Evolutionary conservation across 2,888 invertebrate species (phyloP), one percentile per base, ranked within the genome.

Genomic region (Bunonema sp.): DNA sequence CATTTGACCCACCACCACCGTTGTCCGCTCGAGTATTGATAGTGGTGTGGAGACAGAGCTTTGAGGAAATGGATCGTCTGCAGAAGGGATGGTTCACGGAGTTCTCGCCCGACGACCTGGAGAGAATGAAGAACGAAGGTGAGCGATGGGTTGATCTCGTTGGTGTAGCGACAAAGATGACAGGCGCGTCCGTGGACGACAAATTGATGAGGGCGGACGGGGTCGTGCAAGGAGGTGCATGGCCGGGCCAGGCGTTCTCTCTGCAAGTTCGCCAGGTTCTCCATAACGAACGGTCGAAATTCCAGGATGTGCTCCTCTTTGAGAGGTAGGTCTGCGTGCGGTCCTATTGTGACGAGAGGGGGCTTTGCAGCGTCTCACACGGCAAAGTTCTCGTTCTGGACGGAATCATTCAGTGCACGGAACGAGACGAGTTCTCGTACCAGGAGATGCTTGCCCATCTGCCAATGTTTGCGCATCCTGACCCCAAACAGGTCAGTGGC

Each of bases 391-490:
- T 97, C 34, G 80, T 89, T 2, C 73, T 97, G 31, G 93, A 97
- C 72, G 89, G 88, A 20, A 84, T 91, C 21, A 88, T 97, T 55
- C 97, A 97, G 19, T 89, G 88, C 64, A 85, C 91, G 1, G 82
- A 91, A 69, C 78, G 79, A 56, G 97, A 97, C 75, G 97, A 97
- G 71, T 89, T 84, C 71, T 79, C 89, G 0, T 97, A 97, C 71
- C 93, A 93, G 39, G 97, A 97, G 74, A 91, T 91, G 89, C 84
- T 97, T 58, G 79, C 88, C 0, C 87, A 88, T 69, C 71, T 97
- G 34, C 88, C 97, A 0, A 72, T 97, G 1, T 85, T 84, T 68
- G 80, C 80, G 52, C 97, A 97, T 72, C 80, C 82, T 4, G 79
- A 81, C 61, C 97, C 97, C 0, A 79, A 82, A 67, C 82, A 80